Conservation (phyloP, 2,113 vertebrate species). For the Zosterops borbonicus region DNA sequence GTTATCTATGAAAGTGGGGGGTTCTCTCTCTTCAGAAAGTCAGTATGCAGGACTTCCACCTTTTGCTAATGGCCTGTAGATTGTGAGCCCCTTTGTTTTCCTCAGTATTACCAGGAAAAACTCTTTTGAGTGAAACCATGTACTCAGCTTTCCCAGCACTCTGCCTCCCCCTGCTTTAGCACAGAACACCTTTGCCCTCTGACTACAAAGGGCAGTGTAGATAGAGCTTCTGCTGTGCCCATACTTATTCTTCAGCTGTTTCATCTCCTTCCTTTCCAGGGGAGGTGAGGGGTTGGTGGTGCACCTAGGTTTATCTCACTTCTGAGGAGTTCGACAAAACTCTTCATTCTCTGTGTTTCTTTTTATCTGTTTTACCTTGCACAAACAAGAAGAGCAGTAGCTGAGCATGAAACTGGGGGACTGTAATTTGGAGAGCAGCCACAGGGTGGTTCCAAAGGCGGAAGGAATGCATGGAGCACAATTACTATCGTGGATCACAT, state of each 20-base stretch:
- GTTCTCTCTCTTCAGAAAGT: background rate
- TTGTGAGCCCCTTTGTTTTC: background rate
- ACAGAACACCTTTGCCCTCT: background rate
- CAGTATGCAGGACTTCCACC: background rate
- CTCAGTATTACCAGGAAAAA: background rate
- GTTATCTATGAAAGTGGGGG: background rate
- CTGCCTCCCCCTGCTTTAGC: background rate
- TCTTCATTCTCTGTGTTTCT: background rate
- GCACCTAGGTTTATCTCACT: background rate
- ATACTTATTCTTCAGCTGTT: background rate
- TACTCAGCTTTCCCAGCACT: background rate
- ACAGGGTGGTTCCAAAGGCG: background rate
- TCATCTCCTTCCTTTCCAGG: background rate
- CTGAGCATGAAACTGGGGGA: background rate
- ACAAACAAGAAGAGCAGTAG: background rate
- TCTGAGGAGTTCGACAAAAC: background rate
- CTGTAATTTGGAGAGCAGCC: background rate
- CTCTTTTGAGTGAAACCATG: background rate
- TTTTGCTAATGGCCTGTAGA: background rate
- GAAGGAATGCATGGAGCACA: background rate
- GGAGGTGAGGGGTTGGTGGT: rapidly evolving
- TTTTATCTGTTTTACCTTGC: background rate
- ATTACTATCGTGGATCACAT: background rate
- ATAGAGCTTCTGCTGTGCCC: background rate
- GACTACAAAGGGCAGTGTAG: background rate